Evolutionary conservation across 2,797 vertebrate genomes (phyloP).

Genomic region (Arrhamphus sclerolepis): DNA sequence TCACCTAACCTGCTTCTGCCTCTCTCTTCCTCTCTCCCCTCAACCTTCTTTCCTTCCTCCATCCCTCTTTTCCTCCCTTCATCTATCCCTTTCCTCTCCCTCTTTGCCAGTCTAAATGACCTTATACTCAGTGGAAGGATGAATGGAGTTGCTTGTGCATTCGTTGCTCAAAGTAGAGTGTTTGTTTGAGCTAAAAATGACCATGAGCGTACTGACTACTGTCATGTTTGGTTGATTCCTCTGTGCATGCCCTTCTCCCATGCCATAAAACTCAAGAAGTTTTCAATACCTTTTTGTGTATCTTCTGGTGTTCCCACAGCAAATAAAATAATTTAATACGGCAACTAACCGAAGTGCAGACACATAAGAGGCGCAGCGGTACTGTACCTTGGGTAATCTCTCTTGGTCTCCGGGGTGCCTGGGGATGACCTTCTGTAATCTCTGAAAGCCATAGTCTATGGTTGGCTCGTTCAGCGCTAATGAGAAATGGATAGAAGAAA

Average conservation of each 20-base stretch:
- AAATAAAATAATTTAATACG: slow-evolving; percentile 50
- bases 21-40: slow-evolving; percentile 68
- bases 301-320: slow-evolving; percentile 42
- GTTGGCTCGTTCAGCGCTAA: slow-evolving; percentile 96
- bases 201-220: slow-evolving; percentile 50
- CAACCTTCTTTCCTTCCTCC: slow-evolving; percentile 63
- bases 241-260: slow-evolving; percentile 51
- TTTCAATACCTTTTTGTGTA: slow-evolving; percentile 53
- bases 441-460: slow-evolving; percentile 98
- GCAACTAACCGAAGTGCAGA: slow-evolving; percentile 31
- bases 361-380: slow-evolving; percentile 47
- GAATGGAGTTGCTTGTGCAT: slow-evolving; percentile 68
- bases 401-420: slow-evolving; percentile 97
- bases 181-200: slow-evolving; percentile 69
- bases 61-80: slow-evolving; percentile 52
- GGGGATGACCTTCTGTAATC: slow-evolving; percentile 99
- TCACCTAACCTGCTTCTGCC: slow-evolving; percentile 84
- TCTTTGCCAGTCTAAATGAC: slow-evolving; percentile 77
- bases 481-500: slow-evolving; percentile 49
- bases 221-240: slow-evolving; percentile 47
- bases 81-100: slow-evolving; percentile 54
- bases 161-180: slow-evolving; percentile 60
- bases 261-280: slow-evolving; percentile 62
- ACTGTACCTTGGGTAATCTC: slow-evolving; percentile 94
- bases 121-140: slow-evolving; percentile 68